These are phyloP conservation scores for Siniperca obscura DNA, from an alignment of 2,797 vertebrate species.

Conservation along the genomic window DNA sequence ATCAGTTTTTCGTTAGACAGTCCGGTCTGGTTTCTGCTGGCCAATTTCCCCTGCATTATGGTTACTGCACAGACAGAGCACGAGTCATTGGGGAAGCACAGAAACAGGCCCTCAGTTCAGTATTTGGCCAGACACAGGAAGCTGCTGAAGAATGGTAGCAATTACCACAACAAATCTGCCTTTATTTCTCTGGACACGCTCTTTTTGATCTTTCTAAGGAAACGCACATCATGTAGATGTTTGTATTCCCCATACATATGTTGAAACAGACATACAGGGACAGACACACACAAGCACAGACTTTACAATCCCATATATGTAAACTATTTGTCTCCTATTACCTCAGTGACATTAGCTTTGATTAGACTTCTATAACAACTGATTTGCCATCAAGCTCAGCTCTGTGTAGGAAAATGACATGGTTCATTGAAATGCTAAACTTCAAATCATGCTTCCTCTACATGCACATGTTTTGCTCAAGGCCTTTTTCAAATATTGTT, in stretches of 20 bases:
- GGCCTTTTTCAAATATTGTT: conserved; percentile 48
- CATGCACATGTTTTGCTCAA: conserved; percentile 44
- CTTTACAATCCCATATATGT: background rate
- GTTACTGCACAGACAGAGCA: conserved; percentile 45
- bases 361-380: conserved; percentile 43
- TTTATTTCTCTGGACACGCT: conserved; percentile 61
- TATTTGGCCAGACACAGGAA: conserved; percentile 74
- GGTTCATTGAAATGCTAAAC: conserved; percentile 62
- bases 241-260: conserved; percentile 37
- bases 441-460: conserved; percentile 43
- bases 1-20: conserved; percentile 13
- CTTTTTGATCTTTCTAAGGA: conserved; percentile 64
- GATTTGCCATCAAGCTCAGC: conserved; percentile 47
- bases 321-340: conserved; percentile 43
- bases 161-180: conserved; percentile 76
- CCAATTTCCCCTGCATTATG: conserved; percentile 47
- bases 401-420: conserved; percentile 51
- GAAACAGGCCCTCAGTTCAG: conserved; percentile 54
- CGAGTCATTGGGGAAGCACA: conserved; percentile 43
- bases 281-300: conserved; percentile 6
- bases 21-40: background rate
- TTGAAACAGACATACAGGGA: conserved; percentile 24
- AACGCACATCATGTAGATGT: conserved; percentile 52
- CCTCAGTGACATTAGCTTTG: conserved; percentile 45
- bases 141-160: conserved; percentile 73